Conservation (phyloP, 2,113 vertebrate genomes). For the Mesitornis unicolor region DNA sequence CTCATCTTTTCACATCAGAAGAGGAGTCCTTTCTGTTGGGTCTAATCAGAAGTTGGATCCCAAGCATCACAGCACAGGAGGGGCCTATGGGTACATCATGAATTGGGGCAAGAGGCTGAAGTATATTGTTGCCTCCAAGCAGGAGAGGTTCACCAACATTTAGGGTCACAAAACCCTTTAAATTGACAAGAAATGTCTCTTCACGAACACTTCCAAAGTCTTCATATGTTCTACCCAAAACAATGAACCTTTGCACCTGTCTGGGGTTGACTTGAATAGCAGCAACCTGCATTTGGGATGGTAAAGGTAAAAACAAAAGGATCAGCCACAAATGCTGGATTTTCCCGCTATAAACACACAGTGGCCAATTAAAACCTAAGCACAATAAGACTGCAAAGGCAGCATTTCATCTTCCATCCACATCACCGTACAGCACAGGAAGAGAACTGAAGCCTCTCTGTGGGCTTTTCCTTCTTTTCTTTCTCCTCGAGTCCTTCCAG, state of each 20-base stretch:
- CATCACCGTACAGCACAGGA: rapidly evolving
- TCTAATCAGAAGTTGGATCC: neutral
- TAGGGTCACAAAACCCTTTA: neutral
- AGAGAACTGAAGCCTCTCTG: neutral
- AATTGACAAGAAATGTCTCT: neutral
- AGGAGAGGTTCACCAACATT: neutral
- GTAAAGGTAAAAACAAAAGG: neutral
- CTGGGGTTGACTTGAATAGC: neutral
- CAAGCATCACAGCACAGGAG: neutral
- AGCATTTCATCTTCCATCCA: neutral
- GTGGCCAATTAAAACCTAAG: neutral
- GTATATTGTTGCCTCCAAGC: rapidly evolving
- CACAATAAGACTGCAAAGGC: neutral
- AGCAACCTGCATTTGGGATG: neutral
- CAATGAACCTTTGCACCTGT: rapidly evolving
- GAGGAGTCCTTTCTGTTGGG: neutral
- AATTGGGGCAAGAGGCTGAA: neutral
- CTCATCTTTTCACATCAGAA: neutral
- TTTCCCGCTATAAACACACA: neutral
- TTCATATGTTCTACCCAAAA: neutral
- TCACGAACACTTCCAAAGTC: neutral
- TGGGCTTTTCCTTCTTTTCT: neutral
- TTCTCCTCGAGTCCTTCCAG: neutral
- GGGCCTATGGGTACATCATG: rapidly evolving
- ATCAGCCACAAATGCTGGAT: neutral